Conservation (phyloP, 1,140 invertebrate genomes). For the Phymorhynchus buccinoides region DNA sequence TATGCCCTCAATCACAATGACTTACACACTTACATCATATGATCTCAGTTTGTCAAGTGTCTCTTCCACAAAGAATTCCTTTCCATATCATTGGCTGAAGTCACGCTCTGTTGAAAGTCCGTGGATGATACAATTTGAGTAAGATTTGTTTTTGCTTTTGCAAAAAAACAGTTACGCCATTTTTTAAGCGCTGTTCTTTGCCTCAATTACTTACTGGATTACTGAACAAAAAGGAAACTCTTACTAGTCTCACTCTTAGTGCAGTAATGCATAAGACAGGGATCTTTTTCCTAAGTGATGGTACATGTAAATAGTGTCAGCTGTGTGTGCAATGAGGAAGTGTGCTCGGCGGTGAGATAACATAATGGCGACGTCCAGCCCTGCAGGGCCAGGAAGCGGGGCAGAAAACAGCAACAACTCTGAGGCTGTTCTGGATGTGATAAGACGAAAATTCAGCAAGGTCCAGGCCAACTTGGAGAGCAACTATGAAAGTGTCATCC, state of each 20-base stretch:
- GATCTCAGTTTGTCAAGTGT: neutral
- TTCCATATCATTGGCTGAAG: neutral
- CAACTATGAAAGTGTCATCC: constrained; percentile 57
- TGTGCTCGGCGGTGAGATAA: neutral
- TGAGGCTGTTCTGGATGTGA: constrained; percentile 55
- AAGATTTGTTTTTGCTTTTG: too few species aligned
- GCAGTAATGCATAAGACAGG: too few species aligned
- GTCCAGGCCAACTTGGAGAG: constrained; percentile 52
- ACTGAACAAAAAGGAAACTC: too few species aligned
- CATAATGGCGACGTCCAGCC: constrained; percentile 48
- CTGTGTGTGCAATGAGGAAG: constrained; percentile 28
- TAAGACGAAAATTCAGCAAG: constrained; percentile 53
- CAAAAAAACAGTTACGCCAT: too few species aligned
- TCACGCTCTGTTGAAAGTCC: neutral
- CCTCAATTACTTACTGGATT: too few species aligned
- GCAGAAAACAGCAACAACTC: constrained; percentile 43
- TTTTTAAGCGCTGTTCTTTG: too few species aligned
- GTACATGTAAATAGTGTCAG: neutral
- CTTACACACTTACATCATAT: neutral
- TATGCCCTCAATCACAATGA: too few species aligned
- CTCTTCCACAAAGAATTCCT: neutral
- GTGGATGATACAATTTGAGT: neutral
- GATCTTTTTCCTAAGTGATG: too few species aligned
- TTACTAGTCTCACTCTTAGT: too few species aligned
- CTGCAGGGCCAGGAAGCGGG: constrained; percentile 41